phyloP scores from a whole-genome alignment of 64 coral and sea anemone genomes.

The Montipora efflorescens region DNA sequence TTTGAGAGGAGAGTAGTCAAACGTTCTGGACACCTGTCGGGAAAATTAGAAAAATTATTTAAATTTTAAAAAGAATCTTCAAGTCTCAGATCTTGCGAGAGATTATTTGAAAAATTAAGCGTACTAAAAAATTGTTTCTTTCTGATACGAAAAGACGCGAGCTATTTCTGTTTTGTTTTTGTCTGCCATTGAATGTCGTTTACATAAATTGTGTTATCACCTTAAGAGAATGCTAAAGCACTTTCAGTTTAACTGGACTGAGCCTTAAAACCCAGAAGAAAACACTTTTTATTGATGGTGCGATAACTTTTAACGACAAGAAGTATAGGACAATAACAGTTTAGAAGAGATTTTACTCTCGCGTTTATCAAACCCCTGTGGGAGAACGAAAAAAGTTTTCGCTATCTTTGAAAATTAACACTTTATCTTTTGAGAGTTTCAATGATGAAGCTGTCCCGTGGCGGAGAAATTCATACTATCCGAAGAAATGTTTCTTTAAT shows the following conservation, averaged over 20 bases:
- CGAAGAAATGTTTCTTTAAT: slow-evolving; percentile 18
- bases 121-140: neutral
- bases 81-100: slow-evolving; percentile 34
- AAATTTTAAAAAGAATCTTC: slow-evolving; percentile 25
- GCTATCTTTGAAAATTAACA: slow-evolving; percentile 34
- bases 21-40: slow-evolving; percentile 6
- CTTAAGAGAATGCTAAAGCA: slow-evolving; percentile 25
- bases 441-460: neutral
- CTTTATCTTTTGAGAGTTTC: slow-evolving; percentile 7
- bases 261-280: slow-evolving; percentile 34
- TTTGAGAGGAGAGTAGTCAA: slow-evolving; percentile 2
- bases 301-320: slow-evolving; percentile 33
- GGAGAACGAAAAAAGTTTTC: neutral
- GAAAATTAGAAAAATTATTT: slow-evolving; percentile 18
- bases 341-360: slow-evolving; percentile 36
- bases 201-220: slow-evolving; percentile 45
- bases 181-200: neutral
- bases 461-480: slow-evolving; percentile 16
- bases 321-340: neutral
- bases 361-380: neutral
- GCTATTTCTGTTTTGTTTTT: slow-evolving; percentile 25
- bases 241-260: slow-evolving; percentile 1
- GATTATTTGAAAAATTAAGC: neutral
- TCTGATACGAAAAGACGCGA: neutral
- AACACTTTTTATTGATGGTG: slow-evolving; percentile 10